Evolutionary conservation across 2,888 invertebrate genomes (phyloP), one percentile per base, ranked within the genome.

Genomic region (Eilema depressum): DNA sequence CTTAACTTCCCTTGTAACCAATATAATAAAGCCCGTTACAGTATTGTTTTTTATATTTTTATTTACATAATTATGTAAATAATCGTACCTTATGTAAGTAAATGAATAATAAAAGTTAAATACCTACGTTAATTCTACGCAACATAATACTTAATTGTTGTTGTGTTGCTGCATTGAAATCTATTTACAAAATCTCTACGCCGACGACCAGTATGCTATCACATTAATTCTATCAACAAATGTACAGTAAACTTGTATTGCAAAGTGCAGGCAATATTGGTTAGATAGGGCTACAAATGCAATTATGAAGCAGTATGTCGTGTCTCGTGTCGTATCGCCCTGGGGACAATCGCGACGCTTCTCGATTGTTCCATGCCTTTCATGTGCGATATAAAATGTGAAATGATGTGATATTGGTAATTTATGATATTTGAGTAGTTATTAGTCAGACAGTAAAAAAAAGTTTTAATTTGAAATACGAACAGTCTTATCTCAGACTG

Each of bases 251-350:
- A 83, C 79, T 83, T 80, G 69, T 72, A 80, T 78, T 81, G 83
- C 82, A 83, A 84, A 86, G 85, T 85, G 81, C 78, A 78, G 73
- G 88, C 88, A 88, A 92, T 92, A 92, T 91, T 86, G 91, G 83
- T 85, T 80, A 83, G 84, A 87, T 87, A 85, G 88, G 88, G 82
- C 89, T 92, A 86, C 89, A 90, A 92, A 93, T 90, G 91, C 93
- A 94, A 94, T 93, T 94, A 93, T 89, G 87, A 89, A 83, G 85
- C 88, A 85, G 87, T 89, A 85, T 88, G 86, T 84, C 81, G 80
- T 77, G 79, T 74, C 81, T 84, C 81, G 80, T 77, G 79, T 74
- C 81, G 82, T 77, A 80, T 78, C 88, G 78, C 89, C 86, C 86
- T 78, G 76, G 88, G 89, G 89, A 87, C 87, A 82, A 82, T 83